Conservation (phyloP, 2,797 vertebrate genomes). For the Eulemur mongoz region DNA sequence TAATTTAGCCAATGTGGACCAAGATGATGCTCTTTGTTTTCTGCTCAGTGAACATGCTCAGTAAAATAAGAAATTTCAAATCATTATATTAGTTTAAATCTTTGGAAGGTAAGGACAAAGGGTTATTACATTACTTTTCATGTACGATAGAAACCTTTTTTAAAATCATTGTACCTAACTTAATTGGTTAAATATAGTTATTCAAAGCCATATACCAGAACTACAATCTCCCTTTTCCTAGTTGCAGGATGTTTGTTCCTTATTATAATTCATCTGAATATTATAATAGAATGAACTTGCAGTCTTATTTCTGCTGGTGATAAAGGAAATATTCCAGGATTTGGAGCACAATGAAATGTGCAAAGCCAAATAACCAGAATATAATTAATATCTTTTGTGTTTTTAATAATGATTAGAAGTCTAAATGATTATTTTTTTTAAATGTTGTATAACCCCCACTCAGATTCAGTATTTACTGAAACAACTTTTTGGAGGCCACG, state of each 20-base stretch:
- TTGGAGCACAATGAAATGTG: slow-evolving; percentile 20
- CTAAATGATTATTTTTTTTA: background rate
- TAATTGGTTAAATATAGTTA: slow-evolving; percentile 55
- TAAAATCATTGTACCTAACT: slow-evolving; percentile 49
- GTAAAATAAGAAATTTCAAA: background rate
- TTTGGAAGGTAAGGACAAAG: background rate
- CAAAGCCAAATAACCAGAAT: slow-evolving; percentile 13
- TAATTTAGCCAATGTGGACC: background rate
- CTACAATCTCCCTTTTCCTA: slow-evolving; percentile 10
- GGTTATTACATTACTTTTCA: slow-evolving; percentile 38
- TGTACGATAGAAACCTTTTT: slow-evolving; percentile 11
- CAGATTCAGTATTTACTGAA: slow-evolving; percentile 20
- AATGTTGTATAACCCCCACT: background rate
- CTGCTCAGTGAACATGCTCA: background rate
- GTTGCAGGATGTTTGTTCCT: background rate
- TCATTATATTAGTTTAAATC: background rate
- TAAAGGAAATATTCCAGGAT: slow-evolving; percentile 43
- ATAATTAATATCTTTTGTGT: slow-evolving; percentile 48
- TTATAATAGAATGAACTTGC: background rate
- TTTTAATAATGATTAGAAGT: slow-evolving; percentile 36
- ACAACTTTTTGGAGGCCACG: background rate
- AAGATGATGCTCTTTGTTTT: background rate
- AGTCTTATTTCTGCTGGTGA: slow-evolving; percentile 44
- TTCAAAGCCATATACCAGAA: slow-evolving; percentile 9
- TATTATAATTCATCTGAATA: background rate